These are phyloP conservation scores for Drosophila rubida DNA, from an alignment of 2,888 invertebrate genomes.

Conservation along the genomic window DNA sequence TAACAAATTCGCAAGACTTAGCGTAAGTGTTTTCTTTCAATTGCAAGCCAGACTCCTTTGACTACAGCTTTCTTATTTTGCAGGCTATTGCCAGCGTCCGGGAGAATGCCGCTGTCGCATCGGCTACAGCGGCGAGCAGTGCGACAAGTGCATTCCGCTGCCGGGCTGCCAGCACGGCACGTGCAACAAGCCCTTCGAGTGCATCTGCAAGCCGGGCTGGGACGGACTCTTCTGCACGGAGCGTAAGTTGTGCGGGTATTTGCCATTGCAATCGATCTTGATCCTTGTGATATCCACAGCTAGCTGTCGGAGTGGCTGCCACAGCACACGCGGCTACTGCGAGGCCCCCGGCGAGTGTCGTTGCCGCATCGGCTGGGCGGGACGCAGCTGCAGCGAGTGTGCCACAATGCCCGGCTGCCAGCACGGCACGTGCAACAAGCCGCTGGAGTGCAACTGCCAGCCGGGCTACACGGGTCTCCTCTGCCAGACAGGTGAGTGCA, in stretches of 20 bases:
- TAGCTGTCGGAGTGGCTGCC: slow-evolving; percentile 93
- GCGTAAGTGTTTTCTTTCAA: too few relatives aligned
- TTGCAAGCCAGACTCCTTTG: too few relatives aligned
- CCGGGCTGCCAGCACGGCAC: slow-evolving; percentile 95
- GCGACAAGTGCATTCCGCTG: slow-evolving; percentile 93
- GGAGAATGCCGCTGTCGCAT: slow-evolving; percentile 95
- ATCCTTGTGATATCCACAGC: slow-evolving; percentile 86
- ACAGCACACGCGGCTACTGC: slow-evolving; percentile 93
- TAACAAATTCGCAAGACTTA: too few relatives aligned
- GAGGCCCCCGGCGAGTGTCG: slow-evolving; percentile 94
- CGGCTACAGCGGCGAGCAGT: slow-evolving; percentile 93
- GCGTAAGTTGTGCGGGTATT: slow-evolving; percentile 87
- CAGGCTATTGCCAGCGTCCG: slow-evolving; percentile 93
- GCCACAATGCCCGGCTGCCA: slow-evolving; percentile 95
- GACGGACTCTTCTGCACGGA: slow-evolving; percentile 95
- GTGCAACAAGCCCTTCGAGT: slow-evolving; percentile 94
- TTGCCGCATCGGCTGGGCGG: slow-evolving; percentile 96
- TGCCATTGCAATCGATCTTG: neutral
- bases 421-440: slow-evolving; percentile 95
- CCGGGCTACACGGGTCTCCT: slow-evolving; percentile 96
- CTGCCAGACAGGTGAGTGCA: slow-evolving; percentile 92
- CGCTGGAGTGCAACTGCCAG: slow-evolving; percentile 95
- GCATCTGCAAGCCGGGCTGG: slow-evolving; percentile 94
- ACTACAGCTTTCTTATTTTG: too few relatives aligned
- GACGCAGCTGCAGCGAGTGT: slow-evolving; percentile 93